Conservation (phyloP, 1,140 invertebrate species). For the Eurosta solidaginis region DNA sequence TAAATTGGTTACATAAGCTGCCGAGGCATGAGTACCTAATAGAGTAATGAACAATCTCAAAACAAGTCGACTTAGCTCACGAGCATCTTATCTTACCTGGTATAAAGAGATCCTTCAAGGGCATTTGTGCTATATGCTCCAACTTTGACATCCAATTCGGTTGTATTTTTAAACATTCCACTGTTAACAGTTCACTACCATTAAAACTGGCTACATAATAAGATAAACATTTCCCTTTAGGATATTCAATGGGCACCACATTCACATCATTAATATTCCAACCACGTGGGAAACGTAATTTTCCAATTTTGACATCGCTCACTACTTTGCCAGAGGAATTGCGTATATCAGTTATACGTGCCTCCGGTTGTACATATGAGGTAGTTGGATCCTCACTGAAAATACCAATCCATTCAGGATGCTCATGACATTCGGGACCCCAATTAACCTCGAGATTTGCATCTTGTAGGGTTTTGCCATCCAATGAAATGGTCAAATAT, state of each 20-base stretch:
- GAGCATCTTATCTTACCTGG: constrained; percentile 38
- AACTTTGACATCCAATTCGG: constrained; percentile 70
- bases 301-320: constrained; percentile 62
- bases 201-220: constrained; percentile 64
- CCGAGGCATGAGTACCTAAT: constrained; percentile 72
- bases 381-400: constrained; percentile 50
- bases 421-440: constrained; percentile 60
- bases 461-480: constrained; percentile 56
- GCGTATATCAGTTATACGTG: constrained; percentile 42
- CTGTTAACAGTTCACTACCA: constrained; percentile 60
- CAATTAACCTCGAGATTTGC: constrained; percentile 64
- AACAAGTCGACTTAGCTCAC: not conserved
- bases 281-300: constrained; percentile 60
- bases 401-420: constrained; percentile 54
- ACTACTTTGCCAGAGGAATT: constrained; percentile 57
- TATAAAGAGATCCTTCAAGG: constrained; percentile 51
- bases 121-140: constrained; percentile 49
- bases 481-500: constrained; percentile 47
- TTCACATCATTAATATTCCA: constrained; percentile 60
- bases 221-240: constrained; percentile 58
- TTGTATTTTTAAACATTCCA: constrained; percentile 67
- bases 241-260: constrained; percentile 41
- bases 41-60: constrained; percentile 37
- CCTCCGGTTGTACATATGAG: constrained; percentile 44
- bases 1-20: constrained; percentile 62